Evolutionary conservation across 2,797 vertebrate genomes (phyloP).

Genomic region (Ambastaia sidthimunki): DNA sequence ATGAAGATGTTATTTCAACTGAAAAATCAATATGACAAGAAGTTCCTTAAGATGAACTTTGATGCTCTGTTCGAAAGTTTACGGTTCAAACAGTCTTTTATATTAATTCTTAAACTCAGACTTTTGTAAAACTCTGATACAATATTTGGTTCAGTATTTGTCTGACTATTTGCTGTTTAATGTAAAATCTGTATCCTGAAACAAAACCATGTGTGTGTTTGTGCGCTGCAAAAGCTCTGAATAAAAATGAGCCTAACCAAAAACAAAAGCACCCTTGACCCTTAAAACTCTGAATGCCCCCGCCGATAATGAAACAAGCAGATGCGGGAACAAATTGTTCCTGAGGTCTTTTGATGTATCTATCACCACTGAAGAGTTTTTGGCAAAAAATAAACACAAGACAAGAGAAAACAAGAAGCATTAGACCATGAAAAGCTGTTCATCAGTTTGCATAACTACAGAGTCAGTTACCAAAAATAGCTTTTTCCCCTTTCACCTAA

Average conservation of each 20-base stretch:
- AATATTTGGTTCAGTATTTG: constrained; percentile 5
- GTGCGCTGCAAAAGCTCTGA: constrained; percentile 39
- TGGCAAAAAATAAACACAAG: constrained; percentile 30
- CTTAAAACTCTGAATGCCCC: constrained; percentile 37
- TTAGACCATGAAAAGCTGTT: constrained; percentile 37
- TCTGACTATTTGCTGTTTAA: constrained; percentile 13
- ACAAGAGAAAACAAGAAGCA: constrained; percentile 12
- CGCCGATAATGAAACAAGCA: constrained; percentile 28
- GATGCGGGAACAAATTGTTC: constrained; percentile 24
- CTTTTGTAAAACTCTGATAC: neutral
- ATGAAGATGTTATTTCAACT: too few relatives aligned
- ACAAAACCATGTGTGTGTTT: constrained; percentile 26
- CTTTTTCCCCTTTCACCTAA: constrained; percentile 10
- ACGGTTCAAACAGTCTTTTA: too few relatives aligned
- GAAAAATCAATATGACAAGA: too few relatives aligned
- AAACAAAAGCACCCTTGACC: constrained; percentile 57
- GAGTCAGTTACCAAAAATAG: constrained; percentile 44
- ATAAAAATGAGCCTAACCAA: constrained; percentile 29
- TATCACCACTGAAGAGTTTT: constrained; percentile 6
- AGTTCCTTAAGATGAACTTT: too few relatives aligned
- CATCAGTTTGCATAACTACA: constrained; percentile 37
- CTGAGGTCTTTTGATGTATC: constrained; percentile 33
- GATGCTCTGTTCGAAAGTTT: too few relatives aligned
- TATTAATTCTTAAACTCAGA: neutral
- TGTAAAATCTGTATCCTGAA: neutral